Base-by-base conservation (phyloP, 2,888 invertebrate species). In the Poecilobothrus nobilitatus region DNA sequence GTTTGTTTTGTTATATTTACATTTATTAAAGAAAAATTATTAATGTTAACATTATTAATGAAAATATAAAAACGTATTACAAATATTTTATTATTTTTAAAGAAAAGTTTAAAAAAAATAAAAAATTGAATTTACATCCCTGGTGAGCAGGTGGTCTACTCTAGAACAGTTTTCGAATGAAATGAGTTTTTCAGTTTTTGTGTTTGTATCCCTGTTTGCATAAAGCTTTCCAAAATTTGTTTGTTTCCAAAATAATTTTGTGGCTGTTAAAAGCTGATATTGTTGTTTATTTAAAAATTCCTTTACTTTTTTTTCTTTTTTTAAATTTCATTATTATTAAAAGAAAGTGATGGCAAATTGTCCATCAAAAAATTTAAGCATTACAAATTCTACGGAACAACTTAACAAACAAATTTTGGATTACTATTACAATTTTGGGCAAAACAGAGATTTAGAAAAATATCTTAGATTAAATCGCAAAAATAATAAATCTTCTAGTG, bases 401-500 rank as follows among this genome's bases (percentile, higher is more conserved):
- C 72, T 76, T 10, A 74, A 72, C 66, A 73, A 74, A 1, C 75
- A 74, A 71, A 83, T 86, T 72, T 77, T 89, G 74, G 88, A 90
- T 76, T 90, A 90, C 78, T 90, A 88, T 76, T 84, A 86, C 75
- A 87, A 87, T 76, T 89, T 87, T 80, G 88, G 89, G 1, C 85
- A 86, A 73, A 87, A 86, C 75, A 81, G 87, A 44, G 86, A 89
- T 76, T 83, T 90, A 73, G 86, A 88, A 70, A 88, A 88, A 74
- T 90, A 87, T 78, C 88, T 90, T 79, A 86, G 76, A 1, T 70
- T 77, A 0, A 71, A 69, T 33, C 66, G 68, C n/a, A 71, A 67
- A 20, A 65, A 64, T 61, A 66, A 67, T 63, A 72, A 66, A 70
- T 73, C 67, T 67, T 71, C 72, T 6, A 71, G 71, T 66, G 72